Evolutionary conservation across 2,113 vertebrate species (phyloP).

Genomic region (Thymallus thymallus): DNA sequence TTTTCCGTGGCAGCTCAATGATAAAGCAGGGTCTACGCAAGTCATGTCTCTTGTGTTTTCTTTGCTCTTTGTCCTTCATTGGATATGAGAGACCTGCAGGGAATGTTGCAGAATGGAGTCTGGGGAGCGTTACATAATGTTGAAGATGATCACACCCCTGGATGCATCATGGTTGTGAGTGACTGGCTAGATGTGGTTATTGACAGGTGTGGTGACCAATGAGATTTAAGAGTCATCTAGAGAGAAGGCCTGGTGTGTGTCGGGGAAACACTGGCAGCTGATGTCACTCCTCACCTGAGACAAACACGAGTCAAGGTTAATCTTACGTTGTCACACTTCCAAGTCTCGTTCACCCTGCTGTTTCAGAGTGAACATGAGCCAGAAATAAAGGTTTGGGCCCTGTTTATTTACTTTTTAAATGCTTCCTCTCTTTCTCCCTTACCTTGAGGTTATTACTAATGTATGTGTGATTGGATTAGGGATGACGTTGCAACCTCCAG

Average conservation of each 20-base stretch:
- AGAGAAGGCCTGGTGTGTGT: slow-evolving; percentile 78
- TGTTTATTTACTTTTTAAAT: too few relatives aligned
- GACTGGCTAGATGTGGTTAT: not conserved
- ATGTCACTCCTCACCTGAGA: slow-evolving; percentile 80
- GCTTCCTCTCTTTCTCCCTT: too few relatives aligned
- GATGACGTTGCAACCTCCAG: too few relatives aligned
- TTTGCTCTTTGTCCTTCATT: not conserved
- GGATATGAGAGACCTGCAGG: not conserved
- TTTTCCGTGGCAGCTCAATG: not conserved
- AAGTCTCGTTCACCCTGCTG: not conserved
- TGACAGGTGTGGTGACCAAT: not conserved
- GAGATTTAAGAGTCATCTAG: slow-evolving; percentile 68
- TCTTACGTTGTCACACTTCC: not conserved
- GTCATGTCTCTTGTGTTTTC: not conserved
- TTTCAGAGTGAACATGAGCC: too few relatives aligned
- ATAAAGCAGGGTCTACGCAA: not conserved
- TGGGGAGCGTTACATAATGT: not conserved
- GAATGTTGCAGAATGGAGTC: slow-evolving; percentile 1
- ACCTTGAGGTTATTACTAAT: not conserved
- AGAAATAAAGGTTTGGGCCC: too few relatives aligned
- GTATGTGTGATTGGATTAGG: too few relatives aligned
- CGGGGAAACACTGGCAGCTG: slow-evolving; percentile 79
- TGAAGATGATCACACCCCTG: too few relatives aligned
- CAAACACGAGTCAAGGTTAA: not conserved
- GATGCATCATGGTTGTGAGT: not conserved